phyloP scores from a whole-genome alignment of 1,140 invertebrate species.

The Zaprionus tsacasi region DNA sequence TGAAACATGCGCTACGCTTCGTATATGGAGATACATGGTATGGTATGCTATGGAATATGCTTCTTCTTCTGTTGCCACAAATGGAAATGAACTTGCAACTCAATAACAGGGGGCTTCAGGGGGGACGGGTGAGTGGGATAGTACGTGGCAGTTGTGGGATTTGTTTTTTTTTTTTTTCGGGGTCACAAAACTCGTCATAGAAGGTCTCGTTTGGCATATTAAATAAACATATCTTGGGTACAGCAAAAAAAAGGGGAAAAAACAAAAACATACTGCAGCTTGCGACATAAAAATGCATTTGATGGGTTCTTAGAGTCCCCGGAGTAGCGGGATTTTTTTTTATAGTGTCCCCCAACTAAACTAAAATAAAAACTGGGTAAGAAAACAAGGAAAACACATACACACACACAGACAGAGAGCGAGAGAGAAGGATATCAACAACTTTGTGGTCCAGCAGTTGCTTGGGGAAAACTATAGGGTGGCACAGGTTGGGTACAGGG shows the following conservation, averaged over 20 bases:
- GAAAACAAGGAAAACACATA: slow-evolving; percentile 1
- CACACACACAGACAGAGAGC: neutral
- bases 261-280: slow-evolving; percentile 44
- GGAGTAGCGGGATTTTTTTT: slow-evolving; percentile 16
- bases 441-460: slow-evolving; percentile 47
- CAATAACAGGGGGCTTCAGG: slow-evolving; percentile 44
- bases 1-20: slow-evolving; percentile 63
- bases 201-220: slow-evolving; percentile 33
- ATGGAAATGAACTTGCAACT: slow-evolving; percentile 67
- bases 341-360: slow-evolving; percentile 18
- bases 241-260: slow-evolving; percentile 1
- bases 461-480: slow-evolving; percentile 25
- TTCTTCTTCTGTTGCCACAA: slow-evolving; percentile 13
- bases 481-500: neutral
- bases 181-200: slow-evolving; percentile 32
- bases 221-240: slow-evolving; percentile 37
- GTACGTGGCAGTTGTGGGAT: neutral
- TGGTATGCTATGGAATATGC: slow-evolving; percentile 11
- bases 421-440: slow-evolving; percentile 21
- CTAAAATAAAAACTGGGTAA: slow-evolving; percentile 10
- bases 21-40: neutral
- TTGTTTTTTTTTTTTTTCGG: neutral
- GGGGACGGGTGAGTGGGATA: neutral
- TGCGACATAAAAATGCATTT: slow-evolving; percentile 47
- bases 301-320: slow-evolving; percentile 18